These are phyloP conservation scores for Cichlasoma orientale DNA, from an alignment of 2,797 vertebrate species.

Conservation along the genomic window DNA sequence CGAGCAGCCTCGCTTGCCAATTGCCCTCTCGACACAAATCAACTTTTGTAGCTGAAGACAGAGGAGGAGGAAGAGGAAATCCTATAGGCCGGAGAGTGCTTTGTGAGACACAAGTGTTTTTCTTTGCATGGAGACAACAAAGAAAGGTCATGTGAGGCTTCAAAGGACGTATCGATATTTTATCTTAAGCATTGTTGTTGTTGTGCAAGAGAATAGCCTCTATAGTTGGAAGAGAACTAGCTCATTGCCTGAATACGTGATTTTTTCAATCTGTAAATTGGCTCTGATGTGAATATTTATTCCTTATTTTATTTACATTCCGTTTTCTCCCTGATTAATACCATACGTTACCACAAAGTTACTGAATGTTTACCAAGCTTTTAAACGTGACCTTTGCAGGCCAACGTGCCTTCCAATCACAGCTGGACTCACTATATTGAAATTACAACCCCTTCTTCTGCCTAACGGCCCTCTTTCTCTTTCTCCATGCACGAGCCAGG, in stretches of 20 bases:
- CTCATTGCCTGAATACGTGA: not conserved
- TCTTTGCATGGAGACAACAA: constrained; percentile 55
- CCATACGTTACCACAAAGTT: constrained; percentile 41
- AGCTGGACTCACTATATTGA: constrained; percentile 45
- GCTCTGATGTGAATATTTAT: constrained; percentile 5
- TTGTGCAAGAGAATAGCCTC: constrained; percentile 7
- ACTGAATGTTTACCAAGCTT: constrained; percentile 72
- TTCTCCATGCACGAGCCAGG: constrained; percentile 44
- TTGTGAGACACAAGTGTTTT: constrained; percentile 25
- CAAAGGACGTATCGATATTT: constrained; percentile 60
- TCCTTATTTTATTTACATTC: not conserved
- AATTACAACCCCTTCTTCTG: constrained; percentile 45
- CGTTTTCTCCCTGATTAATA: constrained; percentile 52
- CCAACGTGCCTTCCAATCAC: constrained; percentile 19
- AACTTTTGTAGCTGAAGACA: constrained; percentile 36
- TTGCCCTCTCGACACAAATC: constrained; percentile 35
- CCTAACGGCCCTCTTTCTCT: constrained; percentile 46
- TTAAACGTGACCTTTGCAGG: constrained; percentile 63
- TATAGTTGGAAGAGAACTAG: not conserved
- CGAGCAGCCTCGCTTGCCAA: constrained; percentile 8
- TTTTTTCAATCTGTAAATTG: constrained; percentile 25
- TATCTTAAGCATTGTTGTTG: constrained; percentile 26
- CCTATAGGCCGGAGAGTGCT: not conserved
- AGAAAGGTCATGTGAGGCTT: constrained; percentile 61
- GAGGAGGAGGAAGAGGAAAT: constrained; percentile 27